These are phyloP conservation scores for Tetranychus piercei DNA, from an alignment of 2,888 invertebrate genomes.

Conservation along the genomic window DNA sequence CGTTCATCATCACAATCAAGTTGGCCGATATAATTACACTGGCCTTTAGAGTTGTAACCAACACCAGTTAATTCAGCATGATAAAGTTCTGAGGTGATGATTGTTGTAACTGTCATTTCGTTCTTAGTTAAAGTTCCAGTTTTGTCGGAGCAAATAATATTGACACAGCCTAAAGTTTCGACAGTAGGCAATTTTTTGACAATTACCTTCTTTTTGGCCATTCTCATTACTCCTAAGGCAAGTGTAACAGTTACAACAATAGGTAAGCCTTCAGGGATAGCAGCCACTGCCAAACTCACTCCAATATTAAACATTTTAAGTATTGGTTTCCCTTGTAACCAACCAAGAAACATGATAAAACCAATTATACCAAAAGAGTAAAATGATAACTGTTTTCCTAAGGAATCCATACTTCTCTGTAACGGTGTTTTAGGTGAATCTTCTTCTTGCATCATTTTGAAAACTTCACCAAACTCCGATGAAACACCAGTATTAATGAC, in stretches of 20 bases:
- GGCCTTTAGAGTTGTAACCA: conserved; percentile 72
- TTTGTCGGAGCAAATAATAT: conserved; percentile 90
- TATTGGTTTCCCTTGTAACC: conserved; percentile 79
- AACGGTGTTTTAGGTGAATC: conserved; percentile 96
- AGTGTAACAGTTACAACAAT: conserved; percentile 97
- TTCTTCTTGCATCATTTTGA: conserved; percentile 97
- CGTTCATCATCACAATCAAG: too few relatives aligned
- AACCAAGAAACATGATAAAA: conserved; percentile 84
- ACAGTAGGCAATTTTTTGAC: conserved; percentile 97
- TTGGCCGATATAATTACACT: conserved; percentile 37
- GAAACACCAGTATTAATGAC: conserved; percentile 90
- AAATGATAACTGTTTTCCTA: conserved; percentile 85
- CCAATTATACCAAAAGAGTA: conserved; percentile 95
- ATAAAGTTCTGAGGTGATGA: conserved; percentile 58
- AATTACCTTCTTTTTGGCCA: conserved; percentile 91
- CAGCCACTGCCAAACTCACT: conserved; percentile 82
- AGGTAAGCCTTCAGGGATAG: conserved; percentile 93
- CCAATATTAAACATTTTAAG: conserved; percentile 98
- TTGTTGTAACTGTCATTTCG: conserved; percentile 95
- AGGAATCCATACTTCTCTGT: conserved; percentile 89
- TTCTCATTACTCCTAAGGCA: conserved; percentile 92
- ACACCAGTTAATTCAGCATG: conserved; percentile 76
- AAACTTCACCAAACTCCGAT: conserved; percentile 94
- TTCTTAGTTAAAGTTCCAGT: conserved; percentile 96
- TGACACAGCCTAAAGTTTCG: conserved; percentile 78